phyloP scores from a whole-genome alignment of 2,113 vertebrate genomes.

The Corythornis vintsioides region DNA sequence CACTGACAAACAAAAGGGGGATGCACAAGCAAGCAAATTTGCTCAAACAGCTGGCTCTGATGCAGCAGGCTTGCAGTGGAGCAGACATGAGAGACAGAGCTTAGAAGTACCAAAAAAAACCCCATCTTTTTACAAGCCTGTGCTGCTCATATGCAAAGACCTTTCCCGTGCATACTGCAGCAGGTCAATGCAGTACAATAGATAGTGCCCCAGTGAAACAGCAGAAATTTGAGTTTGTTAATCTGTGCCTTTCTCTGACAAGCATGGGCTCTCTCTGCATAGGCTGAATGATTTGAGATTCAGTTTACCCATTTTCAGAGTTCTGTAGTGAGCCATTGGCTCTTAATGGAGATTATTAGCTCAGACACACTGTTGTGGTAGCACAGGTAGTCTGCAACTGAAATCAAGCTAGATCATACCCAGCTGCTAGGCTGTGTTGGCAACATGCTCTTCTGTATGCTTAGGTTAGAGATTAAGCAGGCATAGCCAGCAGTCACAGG shows the following conservation, averaged over 20 bases:
- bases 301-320: background rate
- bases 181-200: background rate
- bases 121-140: background rate
- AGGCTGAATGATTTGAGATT: background rate
- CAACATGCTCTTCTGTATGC: background rate
- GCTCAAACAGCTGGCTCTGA: background rate
- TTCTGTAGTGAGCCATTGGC: background rate
- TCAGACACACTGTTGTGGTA: background rate
- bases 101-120: background rate
- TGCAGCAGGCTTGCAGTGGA: background rate
- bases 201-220: background rate
- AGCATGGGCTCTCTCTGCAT: background rate
- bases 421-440: background rate
- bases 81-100: background rate
- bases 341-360: background rate
- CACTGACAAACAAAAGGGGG: fast-evolving
- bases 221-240: background rate
- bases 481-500: background rate
- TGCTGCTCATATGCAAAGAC: fast-evolving
- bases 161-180: background rate
- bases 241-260: background rate
- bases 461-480: background rate
- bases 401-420: background rate
- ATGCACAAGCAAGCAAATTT: background rate
- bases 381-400: background rate